Base-by-base conservation (phyloP, 1,140 invertebrate species). In the Brachionus asplanchnoidis region DNA sequence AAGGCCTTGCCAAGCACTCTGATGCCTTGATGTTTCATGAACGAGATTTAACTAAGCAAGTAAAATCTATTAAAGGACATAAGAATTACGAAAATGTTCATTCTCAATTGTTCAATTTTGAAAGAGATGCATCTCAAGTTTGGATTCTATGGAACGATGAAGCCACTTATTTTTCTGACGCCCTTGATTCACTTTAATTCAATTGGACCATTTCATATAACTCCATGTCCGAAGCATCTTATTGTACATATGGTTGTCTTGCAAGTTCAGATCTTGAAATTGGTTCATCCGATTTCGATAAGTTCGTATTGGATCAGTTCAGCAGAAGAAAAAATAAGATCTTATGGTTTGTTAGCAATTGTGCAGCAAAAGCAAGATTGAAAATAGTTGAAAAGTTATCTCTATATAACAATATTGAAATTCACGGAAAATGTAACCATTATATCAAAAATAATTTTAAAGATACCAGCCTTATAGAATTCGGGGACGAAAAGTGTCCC, bases 341-440 rank as follows among this genome's bases (percentile, higher is more conserved):
- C 3, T 95, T 95, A 42, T 97, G 95, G 95, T 97, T 97, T 89
- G 95, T 97, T 20, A 97, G 95, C 26, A 97, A 97, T 90, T 97
- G 96, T 88, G 94, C 93, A 85, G 94, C 95, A 0, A 92, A 94
- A 42, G 97, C 93, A 14, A 91, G 96, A 14, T 91, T 96, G 75
- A 93, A 95, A 85, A 97, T 95, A 90, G 95, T 95, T 9, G 92
- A 93, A 85, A 94, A 95, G 88, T 90, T 97, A 14, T 91, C 92
- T 20, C 95, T 95, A 88, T 92, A 95, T 89, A 97, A 97, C 84
- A 91, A 88, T 84, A 95, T 97, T 56, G 95, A 97, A 88, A 96
- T 97, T 86, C 97, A 95, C 89, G 95, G 95, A 8, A 94, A 94
- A 3, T 97, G 95, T 88, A 95, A 95, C 42, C 50, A 85, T 2